Evolutionary conservation across 2,113 vertebrate species (phyloP).

Genomic region (Ciconia boyciana): DNA sequence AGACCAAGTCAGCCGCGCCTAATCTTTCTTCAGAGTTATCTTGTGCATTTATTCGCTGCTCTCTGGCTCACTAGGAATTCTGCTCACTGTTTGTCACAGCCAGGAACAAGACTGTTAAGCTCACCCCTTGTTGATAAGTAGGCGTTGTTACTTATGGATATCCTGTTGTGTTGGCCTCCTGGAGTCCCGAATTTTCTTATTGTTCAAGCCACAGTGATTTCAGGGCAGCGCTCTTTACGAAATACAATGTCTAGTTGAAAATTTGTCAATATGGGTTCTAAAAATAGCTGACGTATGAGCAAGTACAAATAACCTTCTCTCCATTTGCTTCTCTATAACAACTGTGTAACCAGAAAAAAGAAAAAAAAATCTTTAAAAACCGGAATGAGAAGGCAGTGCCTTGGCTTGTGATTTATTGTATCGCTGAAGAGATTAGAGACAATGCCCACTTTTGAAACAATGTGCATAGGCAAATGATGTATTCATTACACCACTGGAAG

Average conservation of each 20-base stretch:
- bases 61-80: slow-evolving; percentile 58
- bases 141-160: slow-evolving; percentile 72
- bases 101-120: slow-evolving; percentile 60
- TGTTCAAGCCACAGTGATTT: slow-evolving; percentile 73
- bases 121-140: slow-evolving; percentile 68
- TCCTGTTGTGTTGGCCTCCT: slow-evolving; percentile 71
- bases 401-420: slow-evolving; percentile 22
- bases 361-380: slow-evolving; percentile 23
- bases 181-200: slow-evolving; percentile 72
- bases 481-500: not conserved
- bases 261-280: slow-evolving; percentile 60
- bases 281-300: slow-evolving; percentile 67
- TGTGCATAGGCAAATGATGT: not conserved
- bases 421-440: slow-evolving; percentile 31
- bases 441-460: slow-evolving; percentile 19
- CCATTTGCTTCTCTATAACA: slow-evolving; percentile 31
- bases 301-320: slow-evolving; percentile 60
- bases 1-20: not conserved
- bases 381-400: not conserved
- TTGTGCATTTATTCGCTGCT: slow-evolving; percentile 48
- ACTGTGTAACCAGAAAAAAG: slow-evolving; percentile 13
- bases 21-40: slow-evolving; percentile 44
- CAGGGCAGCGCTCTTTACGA: slow-evolving; percentile 62
- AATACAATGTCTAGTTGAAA: slow-evolving; percentile 72
- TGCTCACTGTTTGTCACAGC: slow-evolving; percentile 66